Conservation (phyloP, 2,888 invertebrate species). For the Brassicogethes aeneus region DNA sequence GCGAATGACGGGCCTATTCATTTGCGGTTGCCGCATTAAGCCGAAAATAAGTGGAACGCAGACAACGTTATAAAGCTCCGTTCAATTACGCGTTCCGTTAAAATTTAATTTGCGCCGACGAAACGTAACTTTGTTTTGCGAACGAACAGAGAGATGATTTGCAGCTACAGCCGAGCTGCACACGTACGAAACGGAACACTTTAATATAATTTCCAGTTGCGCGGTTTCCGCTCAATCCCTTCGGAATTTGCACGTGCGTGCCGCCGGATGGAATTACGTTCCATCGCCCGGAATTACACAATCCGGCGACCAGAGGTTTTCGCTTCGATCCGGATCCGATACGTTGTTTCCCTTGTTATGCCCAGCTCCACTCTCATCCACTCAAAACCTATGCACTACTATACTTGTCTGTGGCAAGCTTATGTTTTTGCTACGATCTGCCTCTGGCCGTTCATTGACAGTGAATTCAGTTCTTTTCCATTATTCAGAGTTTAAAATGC, state of each 20-base stretch:
- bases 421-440: no score
- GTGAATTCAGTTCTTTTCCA: no score
- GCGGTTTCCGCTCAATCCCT: constrained; percentile 37
- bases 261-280: constrained; percentile 34
- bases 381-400: no score
- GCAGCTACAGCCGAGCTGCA: constrained; percentile 21
- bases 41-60: constrained; percentile 39
- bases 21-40: constrained; percentile 38
- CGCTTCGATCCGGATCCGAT: constrained; percentile 17
- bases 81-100: constrained; percentile 37
- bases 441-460: no score
- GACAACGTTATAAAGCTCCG: constrained; percentile 35
- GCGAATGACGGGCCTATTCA: constrained; percentile 26
- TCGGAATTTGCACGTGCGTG: constrained; percentile 37
- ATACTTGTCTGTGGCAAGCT: no score
- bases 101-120: constrained; percentile 41
- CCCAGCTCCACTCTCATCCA: no score
- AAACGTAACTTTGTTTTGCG: constrained; percentile 41
- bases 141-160: constrained; percentile 26
- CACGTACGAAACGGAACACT: constrained; percentile 28
- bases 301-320: constrained; percentile 20
- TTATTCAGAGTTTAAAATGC: no score
- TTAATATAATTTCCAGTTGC: constrained; percentile 39
- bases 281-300: constrained; percentile 21
- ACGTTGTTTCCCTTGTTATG: no score